phyloP scores from a whole-genome alignment of 2,113 vertebrate species.

The Zingel zingel region DNA sequence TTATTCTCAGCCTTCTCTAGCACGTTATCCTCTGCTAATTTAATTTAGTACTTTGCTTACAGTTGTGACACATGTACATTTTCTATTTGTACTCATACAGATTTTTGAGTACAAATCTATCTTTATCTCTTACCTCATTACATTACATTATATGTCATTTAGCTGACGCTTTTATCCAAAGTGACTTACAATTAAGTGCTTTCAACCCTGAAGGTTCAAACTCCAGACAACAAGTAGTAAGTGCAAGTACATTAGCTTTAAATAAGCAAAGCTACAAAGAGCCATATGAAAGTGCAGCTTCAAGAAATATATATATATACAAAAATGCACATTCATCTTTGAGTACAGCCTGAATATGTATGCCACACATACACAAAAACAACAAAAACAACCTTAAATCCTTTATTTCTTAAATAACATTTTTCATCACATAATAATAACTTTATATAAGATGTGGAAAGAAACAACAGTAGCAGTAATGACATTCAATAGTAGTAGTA shows the following conservation, averaged over 20 bases:
- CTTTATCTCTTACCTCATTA: neutral
- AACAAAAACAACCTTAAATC: neutral
- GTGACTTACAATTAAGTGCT: no score
- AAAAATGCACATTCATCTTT: neutral
- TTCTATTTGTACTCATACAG: no score
- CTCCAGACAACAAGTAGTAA: no score
- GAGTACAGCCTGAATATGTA: neutral
- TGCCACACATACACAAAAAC: neutral
- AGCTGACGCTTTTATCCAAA: no score
- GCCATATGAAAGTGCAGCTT: no score
- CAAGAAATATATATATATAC: no score
- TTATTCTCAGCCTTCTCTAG: neutral
- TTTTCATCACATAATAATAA: no score
- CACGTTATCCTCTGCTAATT: neutral
- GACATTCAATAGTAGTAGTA: neutral
- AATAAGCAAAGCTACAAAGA: no score
- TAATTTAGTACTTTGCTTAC: neutral
- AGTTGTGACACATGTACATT: neutral
- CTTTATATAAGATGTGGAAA: neutral
- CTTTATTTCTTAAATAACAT: neutral
- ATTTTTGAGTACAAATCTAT: neutral
- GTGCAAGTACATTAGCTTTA: no score
- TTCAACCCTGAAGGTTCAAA: no score
- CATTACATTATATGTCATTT: no score
- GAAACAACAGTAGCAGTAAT: neutral